These are phyloP conservation scores for Calypte anna DNA, from an alignment of 2,113 vertebrate genomes.

Conservation along the genomic window DNA sequence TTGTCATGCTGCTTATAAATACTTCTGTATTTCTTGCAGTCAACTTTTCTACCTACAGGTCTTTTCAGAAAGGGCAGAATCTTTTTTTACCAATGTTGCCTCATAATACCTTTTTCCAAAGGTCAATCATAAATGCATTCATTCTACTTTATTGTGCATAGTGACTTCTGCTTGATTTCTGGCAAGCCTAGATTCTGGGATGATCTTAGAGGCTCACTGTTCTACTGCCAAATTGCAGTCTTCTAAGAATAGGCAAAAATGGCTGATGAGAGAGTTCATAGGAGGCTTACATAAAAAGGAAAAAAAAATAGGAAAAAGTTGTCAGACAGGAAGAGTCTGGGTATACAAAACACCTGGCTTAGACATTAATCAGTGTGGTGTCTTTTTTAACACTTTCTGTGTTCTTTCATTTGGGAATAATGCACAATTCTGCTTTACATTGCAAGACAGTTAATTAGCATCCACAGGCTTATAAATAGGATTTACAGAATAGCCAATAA, in stretches of 20 bases:
- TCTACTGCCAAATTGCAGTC: background rate
- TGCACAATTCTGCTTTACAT: background rate
- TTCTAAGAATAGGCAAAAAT: background rate
- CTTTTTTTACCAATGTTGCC: background rate
- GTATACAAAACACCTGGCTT: background rate
- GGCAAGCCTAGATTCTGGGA: background rate
- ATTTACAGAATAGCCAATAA: background rate
- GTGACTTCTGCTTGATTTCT: background rate
- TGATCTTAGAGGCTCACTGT: background rate
- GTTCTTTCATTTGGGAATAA: background rate
- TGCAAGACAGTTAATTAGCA: conserved; percentile 31
- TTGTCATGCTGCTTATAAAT: background rate
- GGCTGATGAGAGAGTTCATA: background rate
- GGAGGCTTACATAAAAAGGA: background rate
- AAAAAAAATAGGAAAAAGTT: background rate
- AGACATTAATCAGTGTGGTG: background rate
- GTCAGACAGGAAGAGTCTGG: background rate
- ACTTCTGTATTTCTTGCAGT: background rate
- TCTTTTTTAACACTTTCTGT: conserved; percentile 18
- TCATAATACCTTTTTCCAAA: background rate
- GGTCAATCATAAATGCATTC: background rate
- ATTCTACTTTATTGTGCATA: background rate
- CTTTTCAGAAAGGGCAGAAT: background rate
- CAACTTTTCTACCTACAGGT: background rate
- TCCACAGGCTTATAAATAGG: conserved; percentile 8